Percentiles rank a stretch among this genome's conserved stretches.
Conservation (phyloP, 2,113 vertebrate genomes). For the Rutilus rutilus region DNA sequence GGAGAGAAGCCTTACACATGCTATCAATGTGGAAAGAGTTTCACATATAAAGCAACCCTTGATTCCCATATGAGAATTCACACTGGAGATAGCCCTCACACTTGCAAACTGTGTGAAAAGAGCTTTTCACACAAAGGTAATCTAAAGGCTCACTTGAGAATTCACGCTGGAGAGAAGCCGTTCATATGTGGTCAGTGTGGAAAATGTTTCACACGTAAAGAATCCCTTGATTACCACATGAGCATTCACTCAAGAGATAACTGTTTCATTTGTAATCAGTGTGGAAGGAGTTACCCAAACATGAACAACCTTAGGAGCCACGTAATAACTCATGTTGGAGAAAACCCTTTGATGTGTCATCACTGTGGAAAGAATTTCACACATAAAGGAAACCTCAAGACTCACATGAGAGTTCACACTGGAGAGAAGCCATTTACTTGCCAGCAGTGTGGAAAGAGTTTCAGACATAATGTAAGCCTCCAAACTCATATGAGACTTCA, state of each 20-base stretch:
- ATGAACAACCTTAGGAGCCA: background rate
- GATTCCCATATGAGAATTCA: slow-evolving; percentile 10
- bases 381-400: background rate
- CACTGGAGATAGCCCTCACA: background rate
- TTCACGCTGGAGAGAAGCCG: slow-evolving; percentile 8
- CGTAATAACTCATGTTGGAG: background rate
- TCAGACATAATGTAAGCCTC: background rate
- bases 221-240: background rate
- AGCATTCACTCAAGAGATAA: background rate
- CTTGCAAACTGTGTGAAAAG: background rate
- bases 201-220: background rate
- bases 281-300: background rate
- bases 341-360: background rate
- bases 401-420: background rate
- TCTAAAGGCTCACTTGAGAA: slow-evolving; percentile 1
- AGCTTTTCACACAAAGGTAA: background rate
- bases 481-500: background rate
- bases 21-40: background rate
- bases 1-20: background rate
- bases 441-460: background rate
- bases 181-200: background rate
- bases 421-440: slow-evolving; percentile 1
- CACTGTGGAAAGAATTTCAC: slow-evolving; percentile 3
- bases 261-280: background rate
- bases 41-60: background rate